Evolutionary conservation across 2,113 vertebrate species (phyloP), one percentile per base, ranked within the genome.

Genomic region (Heterotilapia buettikoferi): DNA sequence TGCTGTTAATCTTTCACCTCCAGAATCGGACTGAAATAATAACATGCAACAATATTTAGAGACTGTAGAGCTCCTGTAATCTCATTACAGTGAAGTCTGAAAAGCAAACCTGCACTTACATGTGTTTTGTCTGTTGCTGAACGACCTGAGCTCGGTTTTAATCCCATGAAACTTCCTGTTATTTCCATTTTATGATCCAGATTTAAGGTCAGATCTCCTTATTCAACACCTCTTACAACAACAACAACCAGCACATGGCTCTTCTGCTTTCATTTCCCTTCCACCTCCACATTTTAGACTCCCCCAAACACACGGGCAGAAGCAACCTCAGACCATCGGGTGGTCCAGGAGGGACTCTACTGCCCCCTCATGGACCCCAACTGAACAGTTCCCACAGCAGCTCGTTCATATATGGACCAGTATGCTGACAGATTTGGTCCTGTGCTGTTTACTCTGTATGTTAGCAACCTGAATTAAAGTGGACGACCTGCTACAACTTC

Each of bases 301-400:
- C 29, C 43, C 29, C 26, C 45, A 50, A 33, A 80, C 43, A 80
- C 71, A 80, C 6, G 61, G 2, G 10, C 6, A 57, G 43, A 54
- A 21, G n/a, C 50, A 6, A 4, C 21, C 36, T 82, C 56, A 43
- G 38, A 84, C 21, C 33, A 4, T 38, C 7, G 1, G 24, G 40
- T 7, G 6, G 73, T 14, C 82, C 84, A 47, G 80, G 71, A 86
- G 87, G 80, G 40, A 26, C 90, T 92, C 87, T 92, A 43, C 90
- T 63, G 92, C 92, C 92, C 92, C 89, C 92, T 92, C 31, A 86
- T 92, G 92, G 92, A 88, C 26, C 45, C 66, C 36, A 7, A 45
- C 82, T 18, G 26, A 86, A 82, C 2, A 0, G n/a, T 26, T 24
- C 31, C 18, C 21, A 16, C 71, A 43, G 45, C 36, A 26, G 24